Conservation (phyloP, 2,797 vertebrate species). For the Enteromius fasciolatus region DNA sequence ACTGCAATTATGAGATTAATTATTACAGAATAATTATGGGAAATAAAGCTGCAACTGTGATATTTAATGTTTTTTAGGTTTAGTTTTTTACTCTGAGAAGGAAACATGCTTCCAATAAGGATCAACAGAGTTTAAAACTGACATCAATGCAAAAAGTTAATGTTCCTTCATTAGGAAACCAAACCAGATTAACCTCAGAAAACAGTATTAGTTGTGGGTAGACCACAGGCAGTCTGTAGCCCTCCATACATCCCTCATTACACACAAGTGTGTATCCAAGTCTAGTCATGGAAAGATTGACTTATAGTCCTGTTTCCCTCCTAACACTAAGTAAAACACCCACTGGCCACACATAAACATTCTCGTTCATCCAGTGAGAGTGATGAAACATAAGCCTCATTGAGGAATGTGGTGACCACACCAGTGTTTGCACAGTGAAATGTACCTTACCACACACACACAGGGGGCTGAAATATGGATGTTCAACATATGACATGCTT, state of each 20-base stretch:
- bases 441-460: constrained; percentile 54
- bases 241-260: constrained; percentile 58
- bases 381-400: constrained; percentile 67
- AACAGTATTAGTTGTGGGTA: neutral
- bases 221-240: constrained; percentile 12
- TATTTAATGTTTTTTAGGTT: neutral
- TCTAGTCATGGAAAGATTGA: constrained; percentile 61
- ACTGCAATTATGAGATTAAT: neutral
- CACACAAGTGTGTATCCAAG: constrained; percentile 51
- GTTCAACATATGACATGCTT: constrained; percentile 2
- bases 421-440: constrained; percentile 60
- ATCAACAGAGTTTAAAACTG: neutral
- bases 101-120: neutral
- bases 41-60: neutral
- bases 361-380: constrained; percentile 46
- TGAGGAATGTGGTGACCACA: constrained; percentile 67
- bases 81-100: neutral
- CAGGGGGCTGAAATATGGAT: constrained; percentile 27
- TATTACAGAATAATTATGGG: no score
- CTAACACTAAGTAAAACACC: constrained; percentile 36
- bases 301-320: constrained; percentile 59
- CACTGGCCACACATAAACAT: constrained; percentile 50
- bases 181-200: constrained; percentile 13
- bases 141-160: neutral
- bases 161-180: neutral